These are phyloP conservation scores for Zaprionus davidi DNA, from an alignment of 1,140 invertebrate genomes.

Conservation along the genomic window DNA sequence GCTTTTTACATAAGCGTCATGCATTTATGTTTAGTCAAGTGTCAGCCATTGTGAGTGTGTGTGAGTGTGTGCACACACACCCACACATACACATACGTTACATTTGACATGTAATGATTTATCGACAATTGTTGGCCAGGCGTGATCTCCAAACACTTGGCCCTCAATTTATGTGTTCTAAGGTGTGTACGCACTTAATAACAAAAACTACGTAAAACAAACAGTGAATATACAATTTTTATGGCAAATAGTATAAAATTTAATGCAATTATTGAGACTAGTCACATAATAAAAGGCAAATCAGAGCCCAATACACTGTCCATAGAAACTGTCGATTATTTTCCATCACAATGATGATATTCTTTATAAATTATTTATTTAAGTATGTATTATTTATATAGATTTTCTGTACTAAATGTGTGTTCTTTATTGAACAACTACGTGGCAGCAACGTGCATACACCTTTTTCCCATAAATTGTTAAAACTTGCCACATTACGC, in stretches of 20 bases:
- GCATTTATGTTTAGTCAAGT: constrained; percentile 78
- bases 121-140: constrained; percentile 58
- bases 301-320: no score
- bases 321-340: no score
- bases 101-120: constrained; percentile 73
- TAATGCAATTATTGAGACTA: not conserved
- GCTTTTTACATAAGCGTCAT: constrained; percentile 74
- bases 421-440: not conserved
- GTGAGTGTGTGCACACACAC: constrained; percentile 39
- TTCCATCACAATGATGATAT: no score
- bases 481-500: constrained; percentile 71
- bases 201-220: constrained; percentile 14
- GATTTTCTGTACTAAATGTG: no score
- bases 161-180: constrained; percentile 45
- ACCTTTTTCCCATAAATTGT: constrained; percentile 56
- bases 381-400: not conserved
- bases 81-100: constrained; percentile 26
- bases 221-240: constrained; percentile 9
- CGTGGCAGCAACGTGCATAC: not conserved
- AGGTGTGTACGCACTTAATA: constrained; percentile 52
- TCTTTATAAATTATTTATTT: not conserved
- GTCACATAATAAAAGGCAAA: no score
- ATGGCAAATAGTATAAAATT: not conserved
- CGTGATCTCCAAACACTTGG: constrained; percentile 33
- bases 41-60: constrained; percentile 35